Conservation (phyloP, 1,140 invertebrate species). For the Sycophaga agraensis region DNA sequence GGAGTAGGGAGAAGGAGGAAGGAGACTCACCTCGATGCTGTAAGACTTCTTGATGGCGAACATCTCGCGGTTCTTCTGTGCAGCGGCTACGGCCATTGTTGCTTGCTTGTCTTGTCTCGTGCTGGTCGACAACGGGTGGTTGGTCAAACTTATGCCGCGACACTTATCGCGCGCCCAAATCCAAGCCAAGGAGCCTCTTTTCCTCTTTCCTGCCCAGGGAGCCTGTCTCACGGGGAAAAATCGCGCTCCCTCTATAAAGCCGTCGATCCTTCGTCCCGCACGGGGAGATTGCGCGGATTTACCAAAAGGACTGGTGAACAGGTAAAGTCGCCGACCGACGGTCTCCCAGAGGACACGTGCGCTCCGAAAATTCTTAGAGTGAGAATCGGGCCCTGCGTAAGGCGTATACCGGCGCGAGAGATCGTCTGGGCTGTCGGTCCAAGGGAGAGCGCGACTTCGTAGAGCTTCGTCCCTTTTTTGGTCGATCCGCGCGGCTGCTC, state of each 20-base stretch:
- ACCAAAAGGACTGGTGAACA: no score
- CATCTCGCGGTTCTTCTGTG: conserved; percentile 89
- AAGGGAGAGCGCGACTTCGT: no score
- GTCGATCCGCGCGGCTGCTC: neutral
- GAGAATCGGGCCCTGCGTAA: neutral
- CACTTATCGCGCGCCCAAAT: no score
- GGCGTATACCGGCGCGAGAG: neutral
- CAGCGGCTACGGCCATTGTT: conserved; percentile 82
- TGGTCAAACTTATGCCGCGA: no score
- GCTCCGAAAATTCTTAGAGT: neutral
- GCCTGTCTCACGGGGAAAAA: neutral
- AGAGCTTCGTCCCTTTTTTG: neutral
- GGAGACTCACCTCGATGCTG: conserved; percentile 89
- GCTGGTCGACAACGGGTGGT: no score
- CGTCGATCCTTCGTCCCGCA: no score
- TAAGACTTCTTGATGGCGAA: conserved; percentile 95
- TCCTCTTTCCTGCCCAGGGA: no score
- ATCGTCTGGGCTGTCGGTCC: neutral
- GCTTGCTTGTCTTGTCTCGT: neutral
- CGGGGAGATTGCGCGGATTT: no score
- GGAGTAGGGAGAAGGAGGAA: neutral
- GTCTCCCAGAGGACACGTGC: no score
- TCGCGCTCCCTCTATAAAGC: neutral
- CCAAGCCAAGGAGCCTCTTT: no score
- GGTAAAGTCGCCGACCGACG: no score